Evolutionary conservation across 2,113 vertebrate genomes (phyloP), one percentile per base, ranked within the genome.

Genomic region (Ancistrus triradiatus): DNA sequence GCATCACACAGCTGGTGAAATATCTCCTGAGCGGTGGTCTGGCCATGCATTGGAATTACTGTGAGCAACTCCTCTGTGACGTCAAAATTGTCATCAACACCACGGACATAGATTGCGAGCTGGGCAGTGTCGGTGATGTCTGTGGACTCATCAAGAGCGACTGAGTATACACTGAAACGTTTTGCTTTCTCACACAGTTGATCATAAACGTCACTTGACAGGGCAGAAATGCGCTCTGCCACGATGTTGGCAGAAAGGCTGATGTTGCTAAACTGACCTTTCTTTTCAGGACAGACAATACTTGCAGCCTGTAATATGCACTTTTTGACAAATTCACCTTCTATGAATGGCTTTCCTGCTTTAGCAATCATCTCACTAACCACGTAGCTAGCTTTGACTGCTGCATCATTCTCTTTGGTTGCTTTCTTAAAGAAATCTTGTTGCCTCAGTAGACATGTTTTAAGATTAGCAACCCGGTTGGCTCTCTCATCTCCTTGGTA

Each of bases 331-430:
- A 62, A 63, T 11, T 55, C 2, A 1, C 40, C 27, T 25, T 63
- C 40, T 10, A 3, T 63, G 27, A 62, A 69, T 28, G 42, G 71
- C 53, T 64, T 65, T 37, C 66, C 46, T 6, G 66, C 60, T 17
- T 43, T 43, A 15, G 44, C 38, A 22, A 59, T 69, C 15, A 59
- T 25, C 38, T 73, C 59, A 68, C 70, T 64, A 3, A 73, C 66
- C 46, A 53, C 28, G 17, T 69, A 53, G 31, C 69, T 66, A 35
- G 59, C 53, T 47, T 63, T 37, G 14, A 64, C 59, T 48, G 40
- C n/a, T n/a, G 68, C 50, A 42, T 66, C 11, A 66, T 9, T 27
- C 21, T 66, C 56, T 49, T 62, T 70, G 1, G 1, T 63, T 49
- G 37, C 48, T 55, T 64, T 68, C 28, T 61, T 47, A 31, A 72